Percentiles rank a stretch among this genome's conserved stretches.
Evolutionary conservation across 2,113 vertebrate genomes (phyloP).

Genomic region (Montifringilla adamsi): DNA sequence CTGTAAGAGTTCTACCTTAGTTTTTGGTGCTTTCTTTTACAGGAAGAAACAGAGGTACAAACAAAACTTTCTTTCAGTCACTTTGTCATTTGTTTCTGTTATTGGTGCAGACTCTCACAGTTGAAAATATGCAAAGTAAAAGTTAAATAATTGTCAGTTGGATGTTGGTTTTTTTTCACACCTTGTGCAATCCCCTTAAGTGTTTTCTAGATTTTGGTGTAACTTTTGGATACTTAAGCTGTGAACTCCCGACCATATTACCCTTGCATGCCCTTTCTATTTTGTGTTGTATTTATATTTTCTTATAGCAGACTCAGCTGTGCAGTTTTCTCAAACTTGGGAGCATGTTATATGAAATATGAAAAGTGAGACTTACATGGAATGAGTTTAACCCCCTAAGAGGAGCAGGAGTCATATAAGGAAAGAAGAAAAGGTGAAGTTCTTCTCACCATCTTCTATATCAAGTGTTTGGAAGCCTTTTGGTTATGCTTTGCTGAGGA

Average conservation of each 20-base stretch:
- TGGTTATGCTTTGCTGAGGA: not conserved
- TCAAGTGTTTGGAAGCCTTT: not conserved
- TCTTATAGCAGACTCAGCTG: not conserved
- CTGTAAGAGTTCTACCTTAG: not conserved
- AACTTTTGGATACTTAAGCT: not conserved
- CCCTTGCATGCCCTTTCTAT: not conserved
- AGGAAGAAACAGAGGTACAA: not conserved
- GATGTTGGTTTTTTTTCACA: not conserved
- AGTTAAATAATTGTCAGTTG: not conserved
- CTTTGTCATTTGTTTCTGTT: not conserved
- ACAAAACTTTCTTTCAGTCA: not conserved
- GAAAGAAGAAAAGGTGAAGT: not conserved
- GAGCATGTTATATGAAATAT: not conserved
- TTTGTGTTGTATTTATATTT: not conserved
- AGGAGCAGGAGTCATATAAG: not conserved
- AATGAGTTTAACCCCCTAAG: not conserved
- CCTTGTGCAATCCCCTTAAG: accelerated
- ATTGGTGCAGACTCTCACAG: not conserved
- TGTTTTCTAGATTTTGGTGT: not conserved
- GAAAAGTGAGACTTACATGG: not conserved
- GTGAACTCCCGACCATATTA: no score
- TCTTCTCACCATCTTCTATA: not conserved
- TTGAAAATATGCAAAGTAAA: not conserved
- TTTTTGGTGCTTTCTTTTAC: not conserved
- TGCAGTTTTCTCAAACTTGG: not conserved